Percentiles rank a stretch among this genome's conserved stretches.
These are phyloP conservation scores for Temnothorax curvispinosus DNA, from an alignment of 1,140 invertebrate species.

Conservation along the genomic window DNA sequence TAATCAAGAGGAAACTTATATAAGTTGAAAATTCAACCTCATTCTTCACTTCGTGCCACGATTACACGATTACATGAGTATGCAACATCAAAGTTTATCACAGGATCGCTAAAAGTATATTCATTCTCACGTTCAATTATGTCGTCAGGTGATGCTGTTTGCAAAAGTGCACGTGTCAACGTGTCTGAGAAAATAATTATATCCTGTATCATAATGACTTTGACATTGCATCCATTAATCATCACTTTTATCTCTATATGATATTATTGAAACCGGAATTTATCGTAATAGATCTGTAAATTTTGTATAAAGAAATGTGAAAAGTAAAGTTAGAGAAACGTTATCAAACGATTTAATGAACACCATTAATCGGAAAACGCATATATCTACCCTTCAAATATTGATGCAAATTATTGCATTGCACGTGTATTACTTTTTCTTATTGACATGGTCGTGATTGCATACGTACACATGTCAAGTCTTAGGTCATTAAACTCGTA, in stretches of 20 bases:
- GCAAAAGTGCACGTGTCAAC: background rate
- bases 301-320: background rate
- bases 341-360: background rate
- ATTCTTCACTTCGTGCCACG: background rate
- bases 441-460: background rate
- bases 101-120: conserved; percentile 18
- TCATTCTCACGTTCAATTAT: conserved; percentile 30
- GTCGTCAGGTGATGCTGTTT: background rate
- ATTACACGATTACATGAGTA: background rate
- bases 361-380: background rate
- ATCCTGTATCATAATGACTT: background rate
- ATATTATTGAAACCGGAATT: background rate
- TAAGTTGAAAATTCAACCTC: background rate
- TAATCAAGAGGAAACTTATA: background rate
- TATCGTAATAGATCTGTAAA: background rate
- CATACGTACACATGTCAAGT: background rate
- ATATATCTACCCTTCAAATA: background rate
- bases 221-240: background rate
- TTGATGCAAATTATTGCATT: background rate
- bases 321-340: background rate
- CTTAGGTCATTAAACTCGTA: background rate
- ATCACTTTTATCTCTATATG: conserved; percentile 5
- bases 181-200: conserved; percentile 30
- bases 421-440: background rate
- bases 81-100: conserved; percentile 9